A percentile compares a stretch with the other conserved stretches of the same genome.
These are phyloP conservation scores for Mycetomoellerius zeteki DNA, from an alignment of 1,140 invertebrate species.

Conservation along the genomic window DNA sequence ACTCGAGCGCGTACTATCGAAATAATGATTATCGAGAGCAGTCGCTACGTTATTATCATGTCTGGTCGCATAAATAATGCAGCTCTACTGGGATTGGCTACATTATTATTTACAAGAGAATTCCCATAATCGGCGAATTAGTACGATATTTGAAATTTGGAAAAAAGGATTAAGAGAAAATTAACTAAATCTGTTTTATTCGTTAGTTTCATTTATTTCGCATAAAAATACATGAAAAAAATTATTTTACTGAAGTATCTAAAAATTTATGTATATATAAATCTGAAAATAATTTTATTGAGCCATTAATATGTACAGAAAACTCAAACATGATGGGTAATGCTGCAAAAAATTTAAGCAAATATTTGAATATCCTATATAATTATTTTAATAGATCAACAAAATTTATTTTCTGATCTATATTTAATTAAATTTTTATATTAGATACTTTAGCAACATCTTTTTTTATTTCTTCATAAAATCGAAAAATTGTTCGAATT, in stretches of 20 bases:
- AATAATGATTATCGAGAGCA: slow-evolving; percentile 25
- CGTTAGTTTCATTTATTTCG: background rate
- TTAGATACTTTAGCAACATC: too few species aligned
- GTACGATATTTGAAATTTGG: background rate
- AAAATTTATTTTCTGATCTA: too few species aligned
- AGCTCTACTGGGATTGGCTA: background rate
- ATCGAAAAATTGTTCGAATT: background rate
- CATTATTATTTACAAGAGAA: slow-evolving; percentile 11
- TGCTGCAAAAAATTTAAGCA: too few species aligned
- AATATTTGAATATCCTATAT: too few species aligned
- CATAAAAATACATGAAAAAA: background rate
- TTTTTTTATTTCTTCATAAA: background rate
- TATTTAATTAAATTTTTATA: too few species aligned
- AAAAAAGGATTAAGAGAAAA: background rate
- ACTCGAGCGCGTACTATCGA: background rate
- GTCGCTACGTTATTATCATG: background rate
- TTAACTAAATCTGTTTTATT: background rate
- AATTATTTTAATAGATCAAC: too few species aligned
- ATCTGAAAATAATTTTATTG: too few species aligned
- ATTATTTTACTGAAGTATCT: too few species aligned
- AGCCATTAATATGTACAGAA: too few species aligned
- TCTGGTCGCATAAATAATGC: background rate
- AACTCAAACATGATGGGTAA: too few species aligned
- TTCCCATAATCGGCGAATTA: background rate
- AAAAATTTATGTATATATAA: too few species aligned